Evolutionary conservation across 2,888 invertebrate species (phyloP), one percentile per base, ranked within the genome.

Genomic region (Caenorhabditis sp.): DNA sequence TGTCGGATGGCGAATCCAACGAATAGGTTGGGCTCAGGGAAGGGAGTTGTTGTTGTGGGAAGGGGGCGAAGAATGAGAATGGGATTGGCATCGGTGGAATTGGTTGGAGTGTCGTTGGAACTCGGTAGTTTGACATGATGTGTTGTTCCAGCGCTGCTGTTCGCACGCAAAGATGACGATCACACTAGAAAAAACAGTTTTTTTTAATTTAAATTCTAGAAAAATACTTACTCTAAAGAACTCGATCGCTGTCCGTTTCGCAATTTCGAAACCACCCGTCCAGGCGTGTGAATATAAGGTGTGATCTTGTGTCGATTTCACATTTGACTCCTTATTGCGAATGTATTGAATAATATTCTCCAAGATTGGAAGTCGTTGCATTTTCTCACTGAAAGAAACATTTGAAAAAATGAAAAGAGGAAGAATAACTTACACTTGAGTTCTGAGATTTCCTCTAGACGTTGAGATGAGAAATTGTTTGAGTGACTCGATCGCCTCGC

Each of bases 321-420:
- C 64, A 53, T 64, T 66, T 58, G 64, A 10, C 14, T 61, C 65
- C 58, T 73, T 73, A 51, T 73, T 73, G 4, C 54, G 58, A 31
- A 73, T 68, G 50, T 73, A 73, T 27, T 43, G 50, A 37, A 73
- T 68, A 10, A 73, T 73, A 53, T 65, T 68, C 27, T 73, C 73
- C 31, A 73, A 62, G 0, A 65, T 73, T 59, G 65, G 68, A 19
- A 73, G 54, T 31, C 73, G 27, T 23, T 73, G 73, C 73, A 73
- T 68, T 58, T 73, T 73, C 21, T 73, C 73, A n/a, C 73, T 73
- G 68, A 55, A 70, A 70, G 17, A 49, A 4, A 36, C 19, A 58
- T 19, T 26, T 19, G 24, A 43, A 57, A 62, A 21, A 26, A 24
- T 12, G 1, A 61, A 26, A 61, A 50, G 8, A n/a, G n/a, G n/a